A percentile compares a stretch with the other conserved stretches of the same genome.
These are phyloP conservation scores for Drosophila acutilabella DNA, from an alignment of 2,888 invertebrate genomes.

Conservation along the genomic window DNA sequence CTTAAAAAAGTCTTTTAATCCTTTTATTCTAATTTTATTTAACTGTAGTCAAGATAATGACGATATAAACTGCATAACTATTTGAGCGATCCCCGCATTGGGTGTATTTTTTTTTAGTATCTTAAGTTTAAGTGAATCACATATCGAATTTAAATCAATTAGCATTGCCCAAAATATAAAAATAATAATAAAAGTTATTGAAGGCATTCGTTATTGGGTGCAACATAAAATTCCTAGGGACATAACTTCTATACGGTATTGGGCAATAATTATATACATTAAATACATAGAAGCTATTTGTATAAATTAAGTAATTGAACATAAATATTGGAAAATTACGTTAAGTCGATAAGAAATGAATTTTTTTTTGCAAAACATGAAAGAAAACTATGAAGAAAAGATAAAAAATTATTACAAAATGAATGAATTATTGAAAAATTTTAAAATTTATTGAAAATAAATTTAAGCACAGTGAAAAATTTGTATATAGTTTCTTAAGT, in stretches of 20 bases:
- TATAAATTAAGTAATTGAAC: slow-evolving; percentile 48
- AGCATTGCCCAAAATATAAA: slow-evolving; percentile 57
- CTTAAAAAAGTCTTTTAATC: neutral
- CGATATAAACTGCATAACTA: neutral
- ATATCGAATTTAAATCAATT: slow-evolving; percentile 84
- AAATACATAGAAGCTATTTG: slow-evolving; percentile 28
- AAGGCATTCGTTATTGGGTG: slow-evolving; percentile 16
- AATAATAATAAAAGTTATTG: slow-evolving; percentile 18
- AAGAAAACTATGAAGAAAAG: slow-evolving; percentile 7
- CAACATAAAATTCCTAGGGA: neutral
- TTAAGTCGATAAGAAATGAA: slow-evolving; percentile 42
- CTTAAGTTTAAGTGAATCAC: slow-evolving; percentile 71
- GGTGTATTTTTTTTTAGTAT: slow-evolving; percentile 27
- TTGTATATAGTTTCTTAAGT: slow-evolving; percentile 66
- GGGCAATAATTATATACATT: slow-evolving; percentile 44
- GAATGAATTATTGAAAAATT: slow-evolving; percentile 25
- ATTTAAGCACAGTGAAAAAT: slow-evolving; percentile 58
- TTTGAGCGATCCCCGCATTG: slow-evolving; percentile 32
- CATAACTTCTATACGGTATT: slow-evolving; percentile 9
- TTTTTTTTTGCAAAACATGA: slow-evolving; percentile 43
- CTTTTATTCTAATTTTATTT: neutral
- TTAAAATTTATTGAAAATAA: slow-evolving; percentile 73
- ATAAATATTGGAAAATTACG: slow-evolving; percentile 38
- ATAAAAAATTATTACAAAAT: slow-evolving; percentile 3
- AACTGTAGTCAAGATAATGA: neutral